A percentile compares a stretch with the other conserved stretches of the same genome.
Evolutionary conservation across 2,888 invertebrate species (phyloP).

Genomic region (Cybosia mesomella): DNA sequence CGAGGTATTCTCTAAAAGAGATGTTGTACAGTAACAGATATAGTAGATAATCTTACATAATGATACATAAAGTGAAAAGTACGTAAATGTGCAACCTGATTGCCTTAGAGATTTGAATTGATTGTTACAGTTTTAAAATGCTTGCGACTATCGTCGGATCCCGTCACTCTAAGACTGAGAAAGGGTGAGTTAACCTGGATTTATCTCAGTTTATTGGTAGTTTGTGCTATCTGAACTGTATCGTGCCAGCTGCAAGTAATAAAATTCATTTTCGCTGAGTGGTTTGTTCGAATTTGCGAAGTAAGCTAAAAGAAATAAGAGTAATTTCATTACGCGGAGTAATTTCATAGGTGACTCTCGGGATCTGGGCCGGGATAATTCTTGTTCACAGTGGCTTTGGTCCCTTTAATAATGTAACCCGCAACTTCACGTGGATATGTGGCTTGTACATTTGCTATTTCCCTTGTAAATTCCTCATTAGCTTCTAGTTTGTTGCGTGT

Average conservation of each 20-base stretch:
- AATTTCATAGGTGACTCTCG: constrained; percentile 75
- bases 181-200: constrained; percentile 90
- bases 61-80: constrained; percentile 11
- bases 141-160: constrained; percentile 95
- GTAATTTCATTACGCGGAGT: constrained; percentile 67
- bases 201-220: constrained; percentile 42
- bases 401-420: constrained; percentile 68
- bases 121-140: constrained; percentile 95
- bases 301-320: constrained; percentile 74
- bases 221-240: constrained; percentile 54
- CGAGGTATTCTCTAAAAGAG: background rate
- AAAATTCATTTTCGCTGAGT: constrained; percentile 73
- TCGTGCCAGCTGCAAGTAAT: constrained; percentile 68
- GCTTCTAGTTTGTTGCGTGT: constrained; percentile 36
- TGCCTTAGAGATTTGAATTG: constrained; percentile 37
- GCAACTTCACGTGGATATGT: constrained; percentile 28
- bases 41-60: background rate
- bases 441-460: constrained; percentile 29
- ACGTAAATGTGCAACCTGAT: constrained; percentile 15
- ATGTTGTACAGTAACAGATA: background rate
- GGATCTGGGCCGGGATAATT: constrained; percentile 67
- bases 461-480: constrained; percentile 27
- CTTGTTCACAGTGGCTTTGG: constrained; percentile 69
- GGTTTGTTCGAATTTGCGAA: constrained; percentile 70
- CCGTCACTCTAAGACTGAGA: constrained; percentile 95